phyloP scores from a whole-genome alignment of 1,140 invertebrate species.

The Drosophila pachea region DNA sequence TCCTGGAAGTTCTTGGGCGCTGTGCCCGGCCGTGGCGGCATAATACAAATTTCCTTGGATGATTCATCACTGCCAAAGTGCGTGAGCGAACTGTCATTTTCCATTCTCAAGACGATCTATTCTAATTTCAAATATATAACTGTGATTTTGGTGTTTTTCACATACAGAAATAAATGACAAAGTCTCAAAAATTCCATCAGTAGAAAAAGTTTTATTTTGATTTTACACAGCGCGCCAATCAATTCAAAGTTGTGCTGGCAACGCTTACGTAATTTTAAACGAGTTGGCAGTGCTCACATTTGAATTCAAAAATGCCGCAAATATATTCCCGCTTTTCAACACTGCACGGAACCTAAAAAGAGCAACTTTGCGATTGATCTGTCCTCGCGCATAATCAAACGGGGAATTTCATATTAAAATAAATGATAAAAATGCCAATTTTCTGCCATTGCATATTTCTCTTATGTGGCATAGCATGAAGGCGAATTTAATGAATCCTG shows the following conservation, averaged over 20 bases:
- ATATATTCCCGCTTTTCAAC: slow-evolving; percentile 8
- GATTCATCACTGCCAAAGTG: neutral
- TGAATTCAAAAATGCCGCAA: neutral
- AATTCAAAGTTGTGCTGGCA: slow-evolving; percentile 4
- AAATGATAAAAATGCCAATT: neutral
- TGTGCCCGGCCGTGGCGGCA: slow-evolving; percentile 65
- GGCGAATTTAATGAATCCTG: neutral
- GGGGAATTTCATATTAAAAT: neutral
- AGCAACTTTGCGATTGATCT: neutral
- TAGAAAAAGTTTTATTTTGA: neutral
- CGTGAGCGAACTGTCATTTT: neutral
- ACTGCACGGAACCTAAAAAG: too few species aligned
- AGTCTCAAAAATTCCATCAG: neutral
- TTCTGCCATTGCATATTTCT: neutral
- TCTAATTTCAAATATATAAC: slow-evolving; percentile 1
- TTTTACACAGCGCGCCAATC: slow-evolving; percentile 22
- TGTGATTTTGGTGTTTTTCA: slow-evolving; percentile 20
- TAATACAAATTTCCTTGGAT: slow-evolving; percentile 45
- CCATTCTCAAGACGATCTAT: slow-evolving; percentile 9
- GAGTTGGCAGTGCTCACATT: neutral
- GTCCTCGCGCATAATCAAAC: neutral
- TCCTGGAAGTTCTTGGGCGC: slow-evolving; percentile 57
- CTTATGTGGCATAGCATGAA: neutral
- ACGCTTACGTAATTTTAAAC: neutral
- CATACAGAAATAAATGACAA: slow-evolving; percentile 18